A percentile compares a stretch with the other conserved stretches of the same genome.
Evolutionary conservation across 2,113 vertebrate species (phyloP).

Genomic region (Phocoena sinus): DNA sequence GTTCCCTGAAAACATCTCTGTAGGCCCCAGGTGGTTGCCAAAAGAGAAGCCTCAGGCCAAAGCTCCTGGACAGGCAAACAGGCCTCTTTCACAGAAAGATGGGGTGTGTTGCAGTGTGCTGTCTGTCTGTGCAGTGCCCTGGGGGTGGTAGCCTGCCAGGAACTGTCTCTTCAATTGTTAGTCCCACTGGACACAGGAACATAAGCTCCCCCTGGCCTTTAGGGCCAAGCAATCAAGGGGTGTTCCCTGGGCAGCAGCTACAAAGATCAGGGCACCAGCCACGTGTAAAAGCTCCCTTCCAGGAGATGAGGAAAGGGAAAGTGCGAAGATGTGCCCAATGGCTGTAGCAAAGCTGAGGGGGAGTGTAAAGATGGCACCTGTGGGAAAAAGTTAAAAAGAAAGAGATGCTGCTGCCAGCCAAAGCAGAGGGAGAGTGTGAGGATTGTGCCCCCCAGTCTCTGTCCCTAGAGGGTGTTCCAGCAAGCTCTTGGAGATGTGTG

Average conservation of each 20-base stretch:
- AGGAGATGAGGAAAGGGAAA: too few species aligned
- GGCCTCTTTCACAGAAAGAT: neutral
- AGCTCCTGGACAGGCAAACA: neutral
- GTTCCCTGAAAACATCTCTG: too few species aligned
- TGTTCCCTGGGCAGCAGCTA: neutral
- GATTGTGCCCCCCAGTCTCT: neutral
- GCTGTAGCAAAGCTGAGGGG: too few species aligned
- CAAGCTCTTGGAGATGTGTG: neutral
- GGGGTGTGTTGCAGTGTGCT: neutral
- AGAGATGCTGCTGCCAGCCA: neutral
- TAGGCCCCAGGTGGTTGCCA: too few species aligned
- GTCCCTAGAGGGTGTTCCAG: neutral
- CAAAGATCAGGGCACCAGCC: neutral
- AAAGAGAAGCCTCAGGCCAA: neutral
- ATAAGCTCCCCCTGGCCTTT: neutral
- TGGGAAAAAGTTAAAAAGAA: too few species aligned
- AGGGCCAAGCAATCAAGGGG: neutral
- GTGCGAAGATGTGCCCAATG: too few species aligned
- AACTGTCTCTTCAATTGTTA: neutral
- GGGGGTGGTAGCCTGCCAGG: neutral
- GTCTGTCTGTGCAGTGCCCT: neutral
- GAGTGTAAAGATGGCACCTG: too few species aligned
- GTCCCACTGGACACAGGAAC: neutral
- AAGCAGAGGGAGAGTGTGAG: neutral
- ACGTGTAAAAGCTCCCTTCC: neutral